Evolutionary conservation across 2,888 invertebrate genomes (phyloP).

Genomic region (Volucella zonaria): DNA sequence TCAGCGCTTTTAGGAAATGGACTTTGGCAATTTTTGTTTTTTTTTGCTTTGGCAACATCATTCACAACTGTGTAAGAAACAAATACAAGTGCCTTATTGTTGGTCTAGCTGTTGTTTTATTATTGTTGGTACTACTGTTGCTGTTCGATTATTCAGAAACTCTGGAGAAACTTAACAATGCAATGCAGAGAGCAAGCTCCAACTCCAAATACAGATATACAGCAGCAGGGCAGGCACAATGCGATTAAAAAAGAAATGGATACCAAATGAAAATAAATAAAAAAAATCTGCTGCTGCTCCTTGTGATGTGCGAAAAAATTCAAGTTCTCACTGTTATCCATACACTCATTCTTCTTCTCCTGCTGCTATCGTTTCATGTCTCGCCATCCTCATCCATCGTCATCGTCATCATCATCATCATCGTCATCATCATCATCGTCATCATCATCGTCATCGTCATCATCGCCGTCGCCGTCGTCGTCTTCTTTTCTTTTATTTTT

Average conservation of each 20-base stretch:
- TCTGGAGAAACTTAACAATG: constrained; percentile 13
- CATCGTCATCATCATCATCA: constrained; percentile 17
- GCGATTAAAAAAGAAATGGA: constrained; percentile 52
- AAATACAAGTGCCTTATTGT: constrained; percentile 30
- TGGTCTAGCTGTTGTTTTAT: constrained; percentile 30
- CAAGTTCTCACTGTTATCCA: constrained; percentile 56
- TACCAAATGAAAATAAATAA: constrained; percentile 26
- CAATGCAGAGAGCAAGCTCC: constrained; percentile 23
- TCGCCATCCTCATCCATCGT: constrained; percentile 47
- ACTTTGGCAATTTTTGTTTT: constrained; percentile 40
- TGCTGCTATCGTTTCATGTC: constrained; percentile 35
- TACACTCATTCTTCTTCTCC: constrained; percentile 31
- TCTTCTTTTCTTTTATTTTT: constrained; percentile 36
- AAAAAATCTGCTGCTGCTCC: constrained; percentile 15
- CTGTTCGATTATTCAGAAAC: constrained; percentile 48
- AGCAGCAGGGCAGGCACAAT: constrained; percentile 75
- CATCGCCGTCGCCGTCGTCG: constrained; percentile 39
- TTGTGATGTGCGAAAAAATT: constrained; percentile 67
- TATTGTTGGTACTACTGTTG: constrained; percentile 14
- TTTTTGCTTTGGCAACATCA: constrained; percentile 40
- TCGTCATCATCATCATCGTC: constrained; percentile 1
- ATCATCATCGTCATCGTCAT: constrained; percentile 26
- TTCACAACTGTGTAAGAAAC: constrained; percentile 50
- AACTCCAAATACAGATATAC: constrained; percentile 60
- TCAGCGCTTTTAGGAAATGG: constrained; percentile 67